Evolutionary conservation across 2,888 invertebrate genomes (phyloP).

Genomic region (Drosophila birchii): DNA sequence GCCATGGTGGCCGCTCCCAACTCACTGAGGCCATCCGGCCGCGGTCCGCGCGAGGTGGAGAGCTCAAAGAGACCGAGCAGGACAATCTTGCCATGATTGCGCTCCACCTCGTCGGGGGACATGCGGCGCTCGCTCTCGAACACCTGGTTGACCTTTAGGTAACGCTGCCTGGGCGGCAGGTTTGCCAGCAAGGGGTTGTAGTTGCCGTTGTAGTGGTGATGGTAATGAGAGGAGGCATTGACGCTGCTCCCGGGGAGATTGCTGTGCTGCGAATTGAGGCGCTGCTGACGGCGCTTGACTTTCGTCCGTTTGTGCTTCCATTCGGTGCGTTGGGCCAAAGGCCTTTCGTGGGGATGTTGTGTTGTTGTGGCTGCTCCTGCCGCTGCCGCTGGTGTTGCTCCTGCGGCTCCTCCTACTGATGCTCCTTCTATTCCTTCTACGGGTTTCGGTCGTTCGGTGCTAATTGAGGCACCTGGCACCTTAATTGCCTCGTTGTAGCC

Average conservation of each 20-base stretch:
- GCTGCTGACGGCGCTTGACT: constrained; percentile 75
- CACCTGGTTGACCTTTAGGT: constrained; percentile 84
- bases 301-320: constrained; percentile 75
- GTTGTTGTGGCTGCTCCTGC: background rate
- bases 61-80: constrained; percentile 93
- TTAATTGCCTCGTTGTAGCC: constrained; percentile 52
- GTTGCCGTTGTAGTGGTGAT: constrained; percentile 11
- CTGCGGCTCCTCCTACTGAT: background rate
- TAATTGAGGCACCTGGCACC: constrained; percentile 53
- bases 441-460: constrained; percentile 17
- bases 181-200: constrained; percentile 23
- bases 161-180: constrained; percentile 76
- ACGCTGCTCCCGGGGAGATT: constrained; percentile 58
- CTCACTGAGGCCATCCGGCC: constrained; percentile 90
- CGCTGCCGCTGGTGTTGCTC: background rate
- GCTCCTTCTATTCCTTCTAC: constrained; percentile 4
- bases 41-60: constrained; percentile 87
- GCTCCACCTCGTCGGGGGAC: constrained; percentile 73
- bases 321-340: constrained; percentile 33
- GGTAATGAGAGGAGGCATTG: constrained; percentile 23
- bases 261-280: constrained; percentile 68
- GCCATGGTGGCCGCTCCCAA: constrained; percentile 92
- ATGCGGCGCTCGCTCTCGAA: constrained; percentile 84
- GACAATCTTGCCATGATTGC: constrained; percentile 86
- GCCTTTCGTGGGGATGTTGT: constrained; percentile 8